A percentile compares a stretch with the other conserved stretches of the same genome.
These are phyloP conservation scores for Bellardia bayeri DNA, from an alignment of 2,888 invertebrate genomes.

Conservation along the genomic window DNA sequence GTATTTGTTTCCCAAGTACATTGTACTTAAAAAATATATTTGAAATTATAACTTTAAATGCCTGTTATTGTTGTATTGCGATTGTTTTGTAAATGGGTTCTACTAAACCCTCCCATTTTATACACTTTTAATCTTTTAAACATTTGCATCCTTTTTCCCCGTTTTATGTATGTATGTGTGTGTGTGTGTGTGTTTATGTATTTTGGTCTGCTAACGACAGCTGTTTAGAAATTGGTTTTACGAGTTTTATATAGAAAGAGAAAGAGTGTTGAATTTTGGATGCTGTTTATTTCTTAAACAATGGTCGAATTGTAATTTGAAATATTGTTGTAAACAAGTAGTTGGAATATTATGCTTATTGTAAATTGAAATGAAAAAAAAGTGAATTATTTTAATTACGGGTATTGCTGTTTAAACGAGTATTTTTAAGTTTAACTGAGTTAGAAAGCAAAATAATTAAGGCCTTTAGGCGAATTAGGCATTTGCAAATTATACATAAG, in stretches of 20 bases:
- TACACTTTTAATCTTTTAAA: slow-evolving; percentile 67
- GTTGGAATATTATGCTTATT: not conserved
- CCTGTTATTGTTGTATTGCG: slow-evolving; percentile 36
- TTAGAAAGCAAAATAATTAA: too few relatives aligned
- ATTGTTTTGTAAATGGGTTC: slow-evolving; percentile 66
- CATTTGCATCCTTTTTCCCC: slow-evolving; percentile 67
- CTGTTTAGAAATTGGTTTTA: slow-evolving; percentile 36
- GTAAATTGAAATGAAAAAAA: too few relatives aligned
- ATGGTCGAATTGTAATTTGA: slow-evolving; percentile 30
- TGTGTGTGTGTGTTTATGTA: not conserved
- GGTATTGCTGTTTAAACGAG: not conserved
- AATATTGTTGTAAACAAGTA: slow-evolving; percentile 1
- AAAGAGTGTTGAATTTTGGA: slow-evolving; percentile 22
- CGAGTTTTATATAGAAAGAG: not conserved
- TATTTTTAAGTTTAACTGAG: not conserved
- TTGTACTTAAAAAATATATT: slow-evolving; percentile 50
- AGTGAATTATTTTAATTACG: not conserved
- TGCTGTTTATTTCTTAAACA: slow-evolving; percentile 10
- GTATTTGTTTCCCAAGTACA: slow-evolving; percentile 44
- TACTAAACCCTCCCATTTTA: slow-evolving; percentile 69
- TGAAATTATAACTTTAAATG: slow-evolving; percentile 63
- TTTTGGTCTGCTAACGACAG: slow-evolving; percentile 44
- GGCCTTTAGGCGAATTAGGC: too few relatives aligned
- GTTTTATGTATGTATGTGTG: not conserved
- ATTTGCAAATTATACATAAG: too few relatives aligned